These are phyloP conservation scores for Cydia fagiglandana DNA, from an alignment of 1,140 invertebrate species.

Conservation along the genomic window DNA sequence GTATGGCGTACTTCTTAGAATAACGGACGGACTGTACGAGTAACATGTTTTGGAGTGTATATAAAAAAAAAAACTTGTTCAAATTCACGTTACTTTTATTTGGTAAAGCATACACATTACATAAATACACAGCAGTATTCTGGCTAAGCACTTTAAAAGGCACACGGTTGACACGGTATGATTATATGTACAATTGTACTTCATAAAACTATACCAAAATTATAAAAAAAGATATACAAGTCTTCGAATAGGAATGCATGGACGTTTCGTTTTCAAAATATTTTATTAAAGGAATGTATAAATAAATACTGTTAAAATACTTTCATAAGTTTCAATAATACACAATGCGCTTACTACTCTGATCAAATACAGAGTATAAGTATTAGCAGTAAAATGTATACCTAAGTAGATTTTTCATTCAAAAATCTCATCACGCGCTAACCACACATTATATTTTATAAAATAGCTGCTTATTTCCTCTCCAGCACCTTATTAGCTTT, in stretches of 20 bases:
- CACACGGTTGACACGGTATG: slow-evolving; percentile 52
- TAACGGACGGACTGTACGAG: no score
- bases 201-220: slow-evolving; percentile 49
- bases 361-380: slow-evolving; percentile 21
- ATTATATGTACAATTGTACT: slow-evolving; percentile 45
- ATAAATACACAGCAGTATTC: slow-evolving; percentile 54
- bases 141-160: slow-evolving; percentile 53
- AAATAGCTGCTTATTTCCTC: slow-evolving; percentile 10
- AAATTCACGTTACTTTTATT: slow-evolving; percentile 55
- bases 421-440: slow-evolving; percentile 5
- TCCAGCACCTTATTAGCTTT: slow-evolving; percentile 7
- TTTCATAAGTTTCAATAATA: slow-evolving; percentile 45
- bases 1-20: no score
- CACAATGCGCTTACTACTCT: slow-evolving; percentile 5
- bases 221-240: slow-evolving; percentile 39
- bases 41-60: neutral
- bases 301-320: slow-evolving; percentile 51
- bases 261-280: slow-evolving; percentile 11
- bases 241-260: slow-evolving; percentile 25
- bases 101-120: slow-evolving; percentile 62
- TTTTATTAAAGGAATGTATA: slow-evolving; percentile 48
- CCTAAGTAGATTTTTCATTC: neutral
- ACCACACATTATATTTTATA: neutral
- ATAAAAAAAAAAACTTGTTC: neutral
- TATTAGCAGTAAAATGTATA: slow-evolving; percentile 34